Evolutionary conservation across 2,113 vertebrate species (phyloP).

Genomic region (Crypturellus undulatus): DNA sequence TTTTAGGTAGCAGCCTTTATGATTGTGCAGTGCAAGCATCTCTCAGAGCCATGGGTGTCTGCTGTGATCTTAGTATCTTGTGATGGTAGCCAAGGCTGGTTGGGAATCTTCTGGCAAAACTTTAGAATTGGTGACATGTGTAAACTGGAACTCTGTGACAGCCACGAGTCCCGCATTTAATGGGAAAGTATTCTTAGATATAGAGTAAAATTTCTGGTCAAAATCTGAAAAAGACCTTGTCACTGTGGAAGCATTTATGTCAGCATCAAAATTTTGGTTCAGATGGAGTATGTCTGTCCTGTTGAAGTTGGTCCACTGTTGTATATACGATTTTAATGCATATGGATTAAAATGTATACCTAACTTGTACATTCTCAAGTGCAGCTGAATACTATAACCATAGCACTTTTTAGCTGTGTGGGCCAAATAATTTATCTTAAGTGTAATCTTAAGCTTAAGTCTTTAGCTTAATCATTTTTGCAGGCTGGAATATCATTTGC

Average conservation of each 20-base stretch:
- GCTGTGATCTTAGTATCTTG: neutral
- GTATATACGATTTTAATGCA: neutral
- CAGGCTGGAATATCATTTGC: neutral
- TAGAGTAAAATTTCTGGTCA: neutral
- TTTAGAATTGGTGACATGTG: neutral
- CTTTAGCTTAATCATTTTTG: neutral
- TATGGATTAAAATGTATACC: neutral
- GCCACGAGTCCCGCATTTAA: neutral
- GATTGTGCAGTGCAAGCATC: neutral
- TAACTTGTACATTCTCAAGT: neutral
- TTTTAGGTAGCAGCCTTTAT: neutral
- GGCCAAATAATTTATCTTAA: neutral
- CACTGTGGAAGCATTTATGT: neutral
- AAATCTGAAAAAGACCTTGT: neutral
- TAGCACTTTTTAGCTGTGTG: neutral
- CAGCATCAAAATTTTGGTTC: neutral
- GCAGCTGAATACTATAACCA: neutral
- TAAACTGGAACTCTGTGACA: neutral
- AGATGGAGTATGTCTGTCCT: neutral
- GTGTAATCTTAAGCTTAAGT: too few species aligned
- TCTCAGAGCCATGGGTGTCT: neutral
- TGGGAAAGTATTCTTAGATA: neutral
- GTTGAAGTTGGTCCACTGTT: neutral
- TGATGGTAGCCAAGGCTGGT: neutral
- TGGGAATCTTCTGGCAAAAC: neutral